A percentile compares a stretch with the other conserved stretches of the same genome.
These are phyloP conservation scores for Itoplectis maculator DNA, from an alignment of 2,888 invertebrate genomes.

Conservation along the genomic window DNA sequence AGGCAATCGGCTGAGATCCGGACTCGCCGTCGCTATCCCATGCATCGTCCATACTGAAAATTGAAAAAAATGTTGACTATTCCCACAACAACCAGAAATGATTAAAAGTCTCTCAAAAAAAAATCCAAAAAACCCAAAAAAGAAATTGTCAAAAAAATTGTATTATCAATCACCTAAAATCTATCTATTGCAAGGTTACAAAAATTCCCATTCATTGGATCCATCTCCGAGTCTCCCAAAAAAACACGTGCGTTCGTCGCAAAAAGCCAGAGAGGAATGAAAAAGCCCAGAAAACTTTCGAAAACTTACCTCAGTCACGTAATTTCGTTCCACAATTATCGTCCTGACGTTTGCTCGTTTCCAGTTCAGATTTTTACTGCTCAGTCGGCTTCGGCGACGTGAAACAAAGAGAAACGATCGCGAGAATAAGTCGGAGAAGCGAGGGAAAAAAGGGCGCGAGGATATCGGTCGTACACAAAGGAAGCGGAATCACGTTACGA, in stretches of 20 bases:
- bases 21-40: slow-evolving; percentile 53
- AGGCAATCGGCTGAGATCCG: slow-evolving; percentile 17
- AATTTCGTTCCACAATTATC: background rate
- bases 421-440: too few species aligned
- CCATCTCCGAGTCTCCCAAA: too few species aligned
- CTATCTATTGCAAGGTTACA: too few species aligned
- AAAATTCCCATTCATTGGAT: too few species aligned
- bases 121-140: too few species aligned
- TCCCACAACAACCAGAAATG: background rate
- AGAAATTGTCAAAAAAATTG: too few species aligned
- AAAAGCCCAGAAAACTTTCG: background rate
- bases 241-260: background rate
- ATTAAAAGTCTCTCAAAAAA: too few species aligned
- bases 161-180: too few species aligned
- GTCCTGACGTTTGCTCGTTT: background rate
- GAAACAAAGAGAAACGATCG: too few species aligned
- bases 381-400: background rate
- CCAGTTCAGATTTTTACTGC: background rate
- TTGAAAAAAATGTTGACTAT: background rate
- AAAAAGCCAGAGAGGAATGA: background rate
- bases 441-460: background rate
- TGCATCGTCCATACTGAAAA: slow-evolving; percentile 47
- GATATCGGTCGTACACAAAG: background rate
- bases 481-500: slow-evolving; percentile 7
- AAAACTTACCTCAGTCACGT: slow-evolving; percentile 2